Base-by-base conservation (phyloP, 2,113 vertebrate genomes). In the Poeciliopsis turrubarensis region DNA sequence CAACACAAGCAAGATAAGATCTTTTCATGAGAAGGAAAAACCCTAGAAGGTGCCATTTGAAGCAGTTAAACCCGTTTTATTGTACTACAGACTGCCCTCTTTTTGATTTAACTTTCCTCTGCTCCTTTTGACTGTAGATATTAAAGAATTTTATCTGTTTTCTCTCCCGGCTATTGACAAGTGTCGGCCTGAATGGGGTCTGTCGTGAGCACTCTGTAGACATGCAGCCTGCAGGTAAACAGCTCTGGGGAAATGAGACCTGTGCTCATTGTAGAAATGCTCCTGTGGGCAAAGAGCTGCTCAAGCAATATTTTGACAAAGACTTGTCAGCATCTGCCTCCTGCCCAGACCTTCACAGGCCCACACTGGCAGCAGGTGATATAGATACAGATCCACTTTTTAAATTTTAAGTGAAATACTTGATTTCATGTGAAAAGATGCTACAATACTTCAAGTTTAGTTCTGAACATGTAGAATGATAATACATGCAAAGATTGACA, bases 271-370 rank as follows among this genome's bases (percentile, higher is more conserved):
- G 78, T 72, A 75, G 31, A 76, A 61, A 34, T 60, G 39, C 70
- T 87, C 73, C 74, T 86, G 72, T 72, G 68, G 75, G 72, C 70
- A 86, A 69, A 64, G 51, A 71, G 73, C 73, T 78, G 75, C 77
- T 90, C 83, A 86, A 87, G 92, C 78, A 83, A 80, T 79, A 84
- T 86, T 91, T 80, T 81, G 77, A 84, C 85, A 89, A 86, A 83
- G 70, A 76, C 72, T 83, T 93, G 87, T 91, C 87, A 80, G 78
- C 34, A 13, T 63, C 83, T 72, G 87, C 79, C 77, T 71, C 72
- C 77, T 83, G 87, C 83, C 89, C 89, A 91, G 84, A 74, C 69
- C 73, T 84, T 92, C 87, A 88, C 92, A 92, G 91, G 81, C 79
- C 74, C 75, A 79, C 79, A 86, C 67, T 73, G 73, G 32, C 82